Evolutionary conservation across 2,113 vertebrate genomes (phyloP).

Genomic region (Axis porcinus): DNA sequence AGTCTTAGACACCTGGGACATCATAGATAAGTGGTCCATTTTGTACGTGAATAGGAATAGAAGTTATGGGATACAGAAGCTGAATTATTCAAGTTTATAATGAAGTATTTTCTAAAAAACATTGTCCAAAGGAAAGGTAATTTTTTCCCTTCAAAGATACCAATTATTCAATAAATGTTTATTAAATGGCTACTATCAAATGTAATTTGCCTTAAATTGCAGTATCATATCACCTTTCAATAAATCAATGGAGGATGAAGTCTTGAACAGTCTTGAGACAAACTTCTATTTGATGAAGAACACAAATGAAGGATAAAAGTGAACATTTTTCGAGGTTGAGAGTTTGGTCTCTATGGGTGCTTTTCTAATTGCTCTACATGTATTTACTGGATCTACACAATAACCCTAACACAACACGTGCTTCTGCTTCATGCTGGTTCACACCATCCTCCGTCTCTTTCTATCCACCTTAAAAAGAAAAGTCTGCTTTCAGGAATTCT

Average conservation of each 20-base stretch:
- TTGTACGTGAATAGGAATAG: not conserved
- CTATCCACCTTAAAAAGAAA: not conserved
- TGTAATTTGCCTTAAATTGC: not conserved
- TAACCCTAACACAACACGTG: too few relatives aligned
- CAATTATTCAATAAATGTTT: not conserved
- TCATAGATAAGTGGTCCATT: rapidly evolving
- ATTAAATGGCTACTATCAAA: not conserved
- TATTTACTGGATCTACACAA: not conserved
- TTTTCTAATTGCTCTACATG: not conserved
- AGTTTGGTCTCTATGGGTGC: not conserved
- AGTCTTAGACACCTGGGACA: not conserved
- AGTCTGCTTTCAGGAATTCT: not conserved
- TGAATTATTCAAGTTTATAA: not conserved
- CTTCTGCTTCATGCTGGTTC: too few relatives aligned
- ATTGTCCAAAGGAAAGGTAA: not conserved
- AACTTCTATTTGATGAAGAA: not conserved
- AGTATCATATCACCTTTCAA: rapidly evolving
- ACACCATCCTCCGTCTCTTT: not conserved
- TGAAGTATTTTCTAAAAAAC: not conserved
- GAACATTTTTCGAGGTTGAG: rapidly evolving
- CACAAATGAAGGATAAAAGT: too few relatives aligned
- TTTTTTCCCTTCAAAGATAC: not conserved
- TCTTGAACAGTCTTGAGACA: not conserved
- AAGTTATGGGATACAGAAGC: not conserved
- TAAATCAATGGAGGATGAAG: not conserved